Percentiles rank a stretch among this genome's conserved stretches.
Evolutionary conservation across 2,888 invertebrate species (phyloP).

Genomic region (Conus canariensis): DNA sequence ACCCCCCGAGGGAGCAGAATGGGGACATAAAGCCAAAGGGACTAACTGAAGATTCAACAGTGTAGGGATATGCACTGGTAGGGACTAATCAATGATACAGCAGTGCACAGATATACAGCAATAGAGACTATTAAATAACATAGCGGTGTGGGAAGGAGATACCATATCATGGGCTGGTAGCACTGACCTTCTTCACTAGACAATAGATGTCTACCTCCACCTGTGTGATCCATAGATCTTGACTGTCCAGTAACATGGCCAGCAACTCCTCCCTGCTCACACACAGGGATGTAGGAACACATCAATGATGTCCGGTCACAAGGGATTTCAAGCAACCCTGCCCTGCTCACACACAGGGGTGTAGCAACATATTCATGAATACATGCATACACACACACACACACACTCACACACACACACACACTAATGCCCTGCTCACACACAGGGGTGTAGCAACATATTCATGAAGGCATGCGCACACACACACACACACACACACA

Average conservation of each 20-base stretch:
- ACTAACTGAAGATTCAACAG: no score
- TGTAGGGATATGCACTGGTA: no score
- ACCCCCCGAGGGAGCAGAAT: no score
- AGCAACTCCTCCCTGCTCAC: slow-evolving; percentile 83
- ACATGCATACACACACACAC: neutral
- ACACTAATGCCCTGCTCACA: no score
- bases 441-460: no score
- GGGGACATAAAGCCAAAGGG: no score
- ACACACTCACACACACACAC: neutral
- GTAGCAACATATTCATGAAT: neutral
- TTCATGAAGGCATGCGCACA: no score
- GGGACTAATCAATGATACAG: no score
- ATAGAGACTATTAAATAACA: neutral
- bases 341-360: no score
- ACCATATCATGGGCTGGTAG: neutral
- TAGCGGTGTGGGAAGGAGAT: neutral
- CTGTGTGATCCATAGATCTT: slow-evolving; percentile 87
- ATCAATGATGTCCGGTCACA: neutral
- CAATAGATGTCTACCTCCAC: slow-evolving; percentile 89
- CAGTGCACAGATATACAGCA: no score
- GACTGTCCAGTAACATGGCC: slow-evolving; percentile 84
- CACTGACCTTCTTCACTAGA: slow-evolving; percentile 82
- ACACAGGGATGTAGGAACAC: slow-evolving; percentile 31
- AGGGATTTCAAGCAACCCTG: no score
- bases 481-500: no score